Evolutionary conservation across 2,113 vertebrate species (phyloP).

Genomic region (Corythornis cristatus): DNA sequence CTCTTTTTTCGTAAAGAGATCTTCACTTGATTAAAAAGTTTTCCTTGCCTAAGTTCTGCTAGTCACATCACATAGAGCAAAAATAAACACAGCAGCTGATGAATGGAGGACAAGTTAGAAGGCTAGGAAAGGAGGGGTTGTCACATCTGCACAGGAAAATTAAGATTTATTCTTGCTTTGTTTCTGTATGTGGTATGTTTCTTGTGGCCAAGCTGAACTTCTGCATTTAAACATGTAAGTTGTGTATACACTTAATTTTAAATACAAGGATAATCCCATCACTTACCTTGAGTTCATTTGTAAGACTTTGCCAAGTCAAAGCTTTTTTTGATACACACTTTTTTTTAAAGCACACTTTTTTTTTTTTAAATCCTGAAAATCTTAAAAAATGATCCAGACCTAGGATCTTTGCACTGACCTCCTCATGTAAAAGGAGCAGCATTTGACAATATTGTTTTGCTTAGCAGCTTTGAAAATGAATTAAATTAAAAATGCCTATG

Average conservation of each 20-base stretch:
- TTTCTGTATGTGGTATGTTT: not conserved
- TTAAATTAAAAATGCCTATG: not conserved
- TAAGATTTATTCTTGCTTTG: slow-evolving; percentile 1
- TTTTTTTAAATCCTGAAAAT: not conserved
- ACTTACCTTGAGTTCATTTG: not conserved
- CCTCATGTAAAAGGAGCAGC: not conserved
- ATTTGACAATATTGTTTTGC: not conserved
- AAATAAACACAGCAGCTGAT: slow-evolving; percentile 54
- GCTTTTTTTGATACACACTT: fast-evolving
- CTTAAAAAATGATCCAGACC: not conserved
- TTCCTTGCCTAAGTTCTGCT: slow-evolving; percentile 42
- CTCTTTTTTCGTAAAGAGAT: slow-evolving; percentile 10
- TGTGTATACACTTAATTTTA: not conserved
- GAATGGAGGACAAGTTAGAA: slow-evolving; percentile 23
- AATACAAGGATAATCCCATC: not conserved
- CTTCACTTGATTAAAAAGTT: slow-evolving; percentile 52
- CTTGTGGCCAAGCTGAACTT: not conserved
- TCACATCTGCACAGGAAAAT: not conserved
- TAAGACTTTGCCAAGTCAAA: not conserved
- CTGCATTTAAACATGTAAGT: not conserved
- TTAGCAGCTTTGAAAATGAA: not conserved
- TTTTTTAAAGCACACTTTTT: too few relatives aligned
- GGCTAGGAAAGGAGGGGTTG: not conserved
- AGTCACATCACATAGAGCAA: slow-evolving; percentile 11
- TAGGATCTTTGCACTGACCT: not conserved